These are phyloP conservation scores for Ennomos fuscantarius DNA, from an alignment of 2,888 invertebrate genomes.

Conservation along the genomic window DNA sequence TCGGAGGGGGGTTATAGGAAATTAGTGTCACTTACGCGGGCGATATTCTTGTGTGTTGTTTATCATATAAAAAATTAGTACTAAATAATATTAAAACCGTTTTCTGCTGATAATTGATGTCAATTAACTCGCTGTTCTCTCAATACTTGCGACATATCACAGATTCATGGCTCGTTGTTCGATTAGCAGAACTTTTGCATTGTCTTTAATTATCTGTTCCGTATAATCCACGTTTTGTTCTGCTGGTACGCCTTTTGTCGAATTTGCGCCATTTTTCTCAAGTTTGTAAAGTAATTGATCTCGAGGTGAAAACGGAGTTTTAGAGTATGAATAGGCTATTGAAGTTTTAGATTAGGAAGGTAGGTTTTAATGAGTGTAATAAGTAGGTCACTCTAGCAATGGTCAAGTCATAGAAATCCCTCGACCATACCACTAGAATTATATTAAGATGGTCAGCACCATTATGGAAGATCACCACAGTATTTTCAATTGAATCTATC, in stretches of 20 bases:
- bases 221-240: conserved; percentile 16
- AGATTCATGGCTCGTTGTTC: conserved; percentile 20
- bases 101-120: no score
- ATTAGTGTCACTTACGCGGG: no score
- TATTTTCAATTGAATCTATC: conserved; percentile 5
- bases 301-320: conserved; percentile 1
- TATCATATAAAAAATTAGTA: no score
- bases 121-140: background rate
- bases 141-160: background rate
- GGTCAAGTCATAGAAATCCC: background rate
- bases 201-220: conserved; percentile 28
- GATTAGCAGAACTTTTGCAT: conserved; percentile 29
- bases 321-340: background rate
- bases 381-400: no score
- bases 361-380: no score
- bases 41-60: no score
- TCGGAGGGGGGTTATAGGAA: no score
- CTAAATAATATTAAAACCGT: no score
- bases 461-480: no score
- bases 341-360: no score
- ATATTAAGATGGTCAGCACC: no score
- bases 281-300: conserved; percentile 7
- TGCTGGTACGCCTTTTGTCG: conserved; percentile 8
- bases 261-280: background rate
- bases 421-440: background rate